phyloP scores from a whole-genome alignment of 2,113 vertebrate species.

The Eudorcas thomsonii region DNA sequence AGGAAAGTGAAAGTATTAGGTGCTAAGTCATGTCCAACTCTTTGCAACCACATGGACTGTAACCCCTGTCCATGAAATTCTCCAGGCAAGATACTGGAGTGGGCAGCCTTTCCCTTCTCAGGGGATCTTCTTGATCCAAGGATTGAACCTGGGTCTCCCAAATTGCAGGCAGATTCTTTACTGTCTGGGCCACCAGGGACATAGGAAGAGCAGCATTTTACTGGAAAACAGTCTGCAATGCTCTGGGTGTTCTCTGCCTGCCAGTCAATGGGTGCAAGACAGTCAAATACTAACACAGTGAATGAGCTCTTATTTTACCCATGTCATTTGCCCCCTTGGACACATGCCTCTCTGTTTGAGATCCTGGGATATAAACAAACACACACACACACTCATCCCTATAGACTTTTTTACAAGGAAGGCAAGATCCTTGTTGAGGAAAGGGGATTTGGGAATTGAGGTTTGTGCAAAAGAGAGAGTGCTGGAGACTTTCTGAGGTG shows the following conservation, averaged over 20 bases:
- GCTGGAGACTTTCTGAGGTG: not conserved
- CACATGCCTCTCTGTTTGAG: not conserved
- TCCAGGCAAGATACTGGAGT: not conserved
- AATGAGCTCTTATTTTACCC: not conserved
- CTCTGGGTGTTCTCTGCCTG: not conserved
- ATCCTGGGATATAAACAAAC: not conserved
- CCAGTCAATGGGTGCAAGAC: not conserved
- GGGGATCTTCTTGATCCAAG: not conserved
- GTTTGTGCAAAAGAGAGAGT: not conserved
- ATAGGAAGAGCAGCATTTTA: not conserved
- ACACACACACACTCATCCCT: not conserved
- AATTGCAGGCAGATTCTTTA: not conserved
- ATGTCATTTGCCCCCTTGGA: not conserved
- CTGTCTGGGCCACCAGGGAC: not conserved
- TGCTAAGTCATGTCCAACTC: not conserved
- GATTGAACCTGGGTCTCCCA: not conserved
- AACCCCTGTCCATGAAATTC: not conserved
- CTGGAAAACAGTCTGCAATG: not conserved
- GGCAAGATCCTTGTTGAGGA: not conserved
- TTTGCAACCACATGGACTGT: not conserved
- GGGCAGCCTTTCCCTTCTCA: not conserved
- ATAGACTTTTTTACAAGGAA: not conserved
- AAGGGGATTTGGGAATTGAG: not conserved
- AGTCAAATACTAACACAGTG: not conserved
- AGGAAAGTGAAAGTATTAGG: not conserved